Evolutionary conservation across 2,888 invertebrate species (phyloP), one percentile per base, ranked within the genome.

Genomic region (Baccha elongata): DNA sequence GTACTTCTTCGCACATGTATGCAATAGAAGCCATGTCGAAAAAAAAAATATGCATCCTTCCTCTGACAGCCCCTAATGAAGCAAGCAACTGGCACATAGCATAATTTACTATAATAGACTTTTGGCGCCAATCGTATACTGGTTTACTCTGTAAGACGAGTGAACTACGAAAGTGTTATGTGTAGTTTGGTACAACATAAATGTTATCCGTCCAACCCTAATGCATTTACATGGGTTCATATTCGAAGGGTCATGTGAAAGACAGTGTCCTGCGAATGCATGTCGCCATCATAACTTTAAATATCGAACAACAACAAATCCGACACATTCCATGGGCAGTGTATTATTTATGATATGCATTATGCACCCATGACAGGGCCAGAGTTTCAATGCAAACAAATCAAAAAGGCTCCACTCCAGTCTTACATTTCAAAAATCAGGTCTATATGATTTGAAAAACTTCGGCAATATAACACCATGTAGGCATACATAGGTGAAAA

Each of bases 101-200:
- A 71, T 78, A 65, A 72, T 50, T 72, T 78, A 37, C 78, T 78
- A 26, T 58, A 58, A 65, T 64, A 58, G 72, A 65, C 72, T 78
- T 79, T 79, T 68, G 79, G 79, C 79, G 79, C 79, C 79, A 79
- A 79, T 68, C 50, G 26, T 40, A 32, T 19, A 53, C 1, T 13
- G 42, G 1, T 15, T 44, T 3, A 19, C 10, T 21, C 10, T 48
- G 1, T 11, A 8, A 23, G 26, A 40, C 3, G 26, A 58, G 42
- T 11, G 2, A 15, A 42, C 13, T 35, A 29, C 17, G 1, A 58
- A 17, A 42, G 6, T 15, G n/a, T 35, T 11, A 26, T 26, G 42
- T 60, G 42, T n/a, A 17, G 23, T 2, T 26, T 29, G 15, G 48
- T 26, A 19, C 19, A 50, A 11, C 17, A 26, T 50, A 17, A 32